phyloP scores from a whole-genome alignment of 2,888 invertebrate genomes.

The Ptilodon capucinus region DNA sequence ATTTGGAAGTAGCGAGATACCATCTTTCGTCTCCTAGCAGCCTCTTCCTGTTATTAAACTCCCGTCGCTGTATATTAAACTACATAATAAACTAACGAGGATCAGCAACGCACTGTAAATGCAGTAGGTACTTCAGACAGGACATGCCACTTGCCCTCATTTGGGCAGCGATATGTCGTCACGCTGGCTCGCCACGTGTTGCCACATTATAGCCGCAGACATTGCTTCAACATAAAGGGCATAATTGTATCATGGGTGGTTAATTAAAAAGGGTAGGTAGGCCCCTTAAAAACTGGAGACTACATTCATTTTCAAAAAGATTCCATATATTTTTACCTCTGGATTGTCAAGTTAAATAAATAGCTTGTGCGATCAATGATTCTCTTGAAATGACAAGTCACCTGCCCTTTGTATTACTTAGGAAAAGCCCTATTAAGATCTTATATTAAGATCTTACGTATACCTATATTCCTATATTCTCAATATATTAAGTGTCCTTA shows the following conservation, averaged over 20 bases:
- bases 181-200: slow-evolving; percentile 8
- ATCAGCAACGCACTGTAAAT: background rate
- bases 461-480: too few species aligned
- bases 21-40: background rate
- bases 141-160: slow-evolving; percentile 65
- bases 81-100: background rate
- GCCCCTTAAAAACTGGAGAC: too few species aligned
- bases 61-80: slow-evolving; percentile 2
- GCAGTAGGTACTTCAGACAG: slow-evolving; percentile 41
- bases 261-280: too few species aligned
- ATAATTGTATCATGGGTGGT: background rate
- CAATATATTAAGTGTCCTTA: too few species aligned
- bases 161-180: slow-evolving; percentile 18
- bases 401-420: too few species aligned
- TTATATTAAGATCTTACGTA: too few species aligned
- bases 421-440: too few species aligned
- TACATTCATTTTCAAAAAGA: too few species aligned
- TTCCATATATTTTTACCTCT: too few species aligned
- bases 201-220: slow-evolving; percentile 15
- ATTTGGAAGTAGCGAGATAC: background rate
- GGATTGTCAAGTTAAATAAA: too few species aligned
- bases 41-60: slow-evolving; percentile 9
- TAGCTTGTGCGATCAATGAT: too few species aligned
- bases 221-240: background rate
- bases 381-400: too few species aligned